Evolutionary conservation across 2,113 vertebrate species (phyloP).

Genomic region (Petaurus breviceps): DNA sequence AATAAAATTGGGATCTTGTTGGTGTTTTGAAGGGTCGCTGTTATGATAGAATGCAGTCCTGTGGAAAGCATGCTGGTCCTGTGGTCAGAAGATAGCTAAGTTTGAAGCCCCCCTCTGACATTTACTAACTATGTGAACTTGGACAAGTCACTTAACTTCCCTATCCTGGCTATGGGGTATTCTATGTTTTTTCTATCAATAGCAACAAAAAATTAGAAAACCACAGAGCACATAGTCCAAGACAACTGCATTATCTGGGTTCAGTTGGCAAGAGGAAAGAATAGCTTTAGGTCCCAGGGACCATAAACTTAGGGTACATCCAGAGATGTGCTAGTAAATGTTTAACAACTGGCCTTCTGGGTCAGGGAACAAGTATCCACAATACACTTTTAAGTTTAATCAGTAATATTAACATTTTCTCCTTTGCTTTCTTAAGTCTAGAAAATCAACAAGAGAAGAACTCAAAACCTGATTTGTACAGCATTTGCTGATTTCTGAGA

Average conservation of each 20-base stretch:
- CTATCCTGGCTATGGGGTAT: neutral
- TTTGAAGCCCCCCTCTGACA: neutral
- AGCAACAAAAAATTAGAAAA: neutral
- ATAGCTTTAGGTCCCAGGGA: neutral
- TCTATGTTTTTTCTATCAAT: neutral
- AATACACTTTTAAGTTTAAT: neutral
- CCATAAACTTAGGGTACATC: neutral
- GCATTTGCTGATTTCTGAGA: neutral
- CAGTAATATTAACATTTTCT: neutral
- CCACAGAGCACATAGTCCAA: neutral
- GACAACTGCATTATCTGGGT: neutral
- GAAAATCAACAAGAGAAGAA: neutral
- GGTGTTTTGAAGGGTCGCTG: neutral
- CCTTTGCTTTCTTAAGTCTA: neutral
- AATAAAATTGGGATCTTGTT: slow-evolving; percentile 27
- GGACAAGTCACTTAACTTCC: neutral
- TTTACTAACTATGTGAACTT: neutral
- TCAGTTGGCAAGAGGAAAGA: neutral
- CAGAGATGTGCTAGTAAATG: neutral
- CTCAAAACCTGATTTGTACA: neutral
- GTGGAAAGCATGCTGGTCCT: neutral
- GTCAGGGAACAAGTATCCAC: neutral
- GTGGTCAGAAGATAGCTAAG: neutral
- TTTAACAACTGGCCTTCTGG: neutral
- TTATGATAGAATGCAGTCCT: neutral